Evolutionary conservation across 1,140 invertebrate genomes (phyloP).

Genomic region (Brachionus plicatilis): DNA sequence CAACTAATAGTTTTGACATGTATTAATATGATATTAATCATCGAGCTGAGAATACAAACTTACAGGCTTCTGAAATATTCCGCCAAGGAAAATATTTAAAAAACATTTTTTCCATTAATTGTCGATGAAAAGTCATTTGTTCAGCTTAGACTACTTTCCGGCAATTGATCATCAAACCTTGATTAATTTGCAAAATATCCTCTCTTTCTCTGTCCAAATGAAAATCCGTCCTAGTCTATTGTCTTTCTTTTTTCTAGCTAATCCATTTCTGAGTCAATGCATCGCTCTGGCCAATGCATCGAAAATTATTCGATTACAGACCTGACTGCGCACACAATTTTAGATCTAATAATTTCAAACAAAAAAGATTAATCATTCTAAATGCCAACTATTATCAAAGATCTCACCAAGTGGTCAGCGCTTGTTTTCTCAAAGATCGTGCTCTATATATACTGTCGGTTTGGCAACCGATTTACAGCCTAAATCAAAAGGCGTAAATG

Average conservation of each 20-base stretch:
- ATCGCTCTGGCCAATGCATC: not conserved
- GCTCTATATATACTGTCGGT: not conserved
- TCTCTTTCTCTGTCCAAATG: not conserved
- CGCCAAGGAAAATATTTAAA: not conserved
- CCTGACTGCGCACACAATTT: not conserved
- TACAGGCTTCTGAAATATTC: not conserved
- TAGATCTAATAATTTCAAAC: not conserved
- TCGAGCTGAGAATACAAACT: not conserved
- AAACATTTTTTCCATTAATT: slow-evolving; percentile 1
- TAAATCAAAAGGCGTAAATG: not conserved
- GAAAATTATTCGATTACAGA: slow-evolving; percentile 12
- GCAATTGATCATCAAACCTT: slow-evolving; percentile 13
- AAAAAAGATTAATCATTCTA: not conserved
- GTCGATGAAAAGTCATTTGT: slow-evolving; percentile 29
- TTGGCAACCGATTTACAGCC: not conserved
- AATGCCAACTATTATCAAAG: not conserved
- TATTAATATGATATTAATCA: slow-evolving; percentile 29
- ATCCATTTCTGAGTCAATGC: slow-evolving; percentile 5
- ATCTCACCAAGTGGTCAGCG: not conserved
- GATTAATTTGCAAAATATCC: slow-evolving; percentile 14
- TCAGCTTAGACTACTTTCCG: not conserved
- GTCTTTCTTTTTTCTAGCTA: not conserved
- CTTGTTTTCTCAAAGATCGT: not conserved
- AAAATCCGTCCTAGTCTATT: slow-evolving; percentile 4
- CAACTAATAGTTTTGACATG: slow-evolving; percentile 6